Conservation (phyloP, 2,888 invertebrate species). For the Drosophila falleni region DNA sequence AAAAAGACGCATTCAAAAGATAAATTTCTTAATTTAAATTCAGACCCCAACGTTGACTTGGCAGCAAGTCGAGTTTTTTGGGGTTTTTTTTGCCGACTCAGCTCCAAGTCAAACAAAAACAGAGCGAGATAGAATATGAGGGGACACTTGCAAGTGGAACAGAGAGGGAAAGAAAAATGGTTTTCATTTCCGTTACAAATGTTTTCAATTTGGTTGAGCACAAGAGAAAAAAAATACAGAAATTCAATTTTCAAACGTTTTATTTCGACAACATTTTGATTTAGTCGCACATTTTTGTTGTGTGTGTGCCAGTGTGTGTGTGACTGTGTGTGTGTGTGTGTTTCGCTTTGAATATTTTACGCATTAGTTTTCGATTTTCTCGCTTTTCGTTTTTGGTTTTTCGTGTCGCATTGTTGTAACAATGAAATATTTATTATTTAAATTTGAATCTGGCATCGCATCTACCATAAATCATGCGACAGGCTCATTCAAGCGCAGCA, state of each 20-base stretch:
- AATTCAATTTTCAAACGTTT: constrained; percentile 81
- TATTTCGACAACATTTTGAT: constrained; percentile 81
- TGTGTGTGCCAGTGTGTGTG: constrained; percentile 4
- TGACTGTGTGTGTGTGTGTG: constrained; percentile 22
- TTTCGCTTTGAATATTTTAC: constrained; percentile 75
- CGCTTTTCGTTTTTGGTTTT: constrained; percentile 43
- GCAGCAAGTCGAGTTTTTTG: constrained; percentile 59
- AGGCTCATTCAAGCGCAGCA: constrained; percentile 64
- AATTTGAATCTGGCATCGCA: constrained; percentile 66
- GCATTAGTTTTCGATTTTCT: constrained; percentile 63
- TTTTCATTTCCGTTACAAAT: constrained; percentile 81
- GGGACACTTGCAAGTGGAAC: background rate
- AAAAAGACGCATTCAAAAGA: constrained; percentile 71
- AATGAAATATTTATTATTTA: constrained; percentile 79
- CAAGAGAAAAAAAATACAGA: constrained; percentile 32
- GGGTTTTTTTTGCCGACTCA: constrained; percentile 31
- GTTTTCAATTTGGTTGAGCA: constrained; percentile 72
- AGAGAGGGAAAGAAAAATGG: constrained; percentile 42
- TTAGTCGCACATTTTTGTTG: constrained; percentile 64
- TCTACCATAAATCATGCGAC: constrained; percentile 72
- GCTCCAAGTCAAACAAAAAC: constrained; percentile 25
- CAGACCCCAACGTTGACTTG: constrained; percentile 69
- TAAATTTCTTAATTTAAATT: constrained; percentile 82
- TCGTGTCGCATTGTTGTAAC: constrained; percentile 54
- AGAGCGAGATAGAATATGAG: background rate